These are phyloP conservation scores for Drosophila leonis DNA, from an alignment of 2,888 invertebrate species.

Conservation along the genomic window DNA sequence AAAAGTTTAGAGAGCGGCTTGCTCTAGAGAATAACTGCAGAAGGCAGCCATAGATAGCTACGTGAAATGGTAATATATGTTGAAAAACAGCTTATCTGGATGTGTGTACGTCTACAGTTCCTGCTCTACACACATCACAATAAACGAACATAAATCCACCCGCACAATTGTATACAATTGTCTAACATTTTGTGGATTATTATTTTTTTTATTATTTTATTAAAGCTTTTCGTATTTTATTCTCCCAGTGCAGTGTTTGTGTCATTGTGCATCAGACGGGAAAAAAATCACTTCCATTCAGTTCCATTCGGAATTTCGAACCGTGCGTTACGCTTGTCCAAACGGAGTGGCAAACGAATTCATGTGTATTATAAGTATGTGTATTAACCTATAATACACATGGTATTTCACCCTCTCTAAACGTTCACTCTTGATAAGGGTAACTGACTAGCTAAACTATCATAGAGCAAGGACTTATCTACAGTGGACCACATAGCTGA, in stretches of 20 bases:
- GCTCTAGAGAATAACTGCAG: not conserved
- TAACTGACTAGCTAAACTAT: constrained; percentile 2
- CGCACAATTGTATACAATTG: constrained; percentile 54
- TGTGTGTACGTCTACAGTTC: constrained; percentile 32
- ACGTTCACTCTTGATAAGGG: not conserved
- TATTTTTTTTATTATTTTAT: constrained; percentile 52
- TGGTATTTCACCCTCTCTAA: not conserved
- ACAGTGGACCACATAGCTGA: not conserved
- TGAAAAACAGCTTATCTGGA: constrained; percentile 6
- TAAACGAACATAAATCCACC: constrained; percentile 25
- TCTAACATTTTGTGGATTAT: constrained; percentile 33
- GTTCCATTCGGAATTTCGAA: constrained; percentile 55
- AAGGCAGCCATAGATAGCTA: not conserved
- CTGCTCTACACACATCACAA: constrained; percentile 27
- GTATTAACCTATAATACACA: not conserved
- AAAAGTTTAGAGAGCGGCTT: constrained; percentile 24
- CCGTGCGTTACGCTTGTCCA: constrained; percentile 49
- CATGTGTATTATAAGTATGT: constrained; percentile 6
- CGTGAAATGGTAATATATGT: constrained; percentile 3
- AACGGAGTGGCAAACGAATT: constrained; percentile 11
- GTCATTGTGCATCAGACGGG: constrained; percentile 38
- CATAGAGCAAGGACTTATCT: constrained; percentile 1
- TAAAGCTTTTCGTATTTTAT: constrained; percentile 56
- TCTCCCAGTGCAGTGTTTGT: constrained; percentile 38
- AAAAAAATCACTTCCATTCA: constrained; percentile 54